Evolutionary conservation across 1,140 invertebrate species (phyloP).

Genomic region (Bombus confusus): DNA sequence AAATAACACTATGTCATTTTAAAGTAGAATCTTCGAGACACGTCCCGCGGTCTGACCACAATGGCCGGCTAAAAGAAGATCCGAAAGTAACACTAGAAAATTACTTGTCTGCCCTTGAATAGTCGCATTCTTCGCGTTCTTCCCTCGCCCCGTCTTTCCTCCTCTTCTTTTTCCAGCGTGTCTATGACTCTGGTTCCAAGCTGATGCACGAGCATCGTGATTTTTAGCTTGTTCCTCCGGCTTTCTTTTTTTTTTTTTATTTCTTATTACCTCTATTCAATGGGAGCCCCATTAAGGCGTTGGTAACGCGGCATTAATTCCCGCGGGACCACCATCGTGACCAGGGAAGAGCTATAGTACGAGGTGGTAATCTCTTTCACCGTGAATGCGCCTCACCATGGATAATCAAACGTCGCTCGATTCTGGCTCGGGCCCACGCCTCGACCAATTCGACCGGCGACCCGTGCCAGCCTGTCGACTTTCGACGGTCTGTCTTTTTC

Average conservation of each 20-base stretch:
- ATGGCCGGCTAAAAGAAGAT: slow-evolving; percentile 29
- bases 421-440: slow-evolving; percentile 56
- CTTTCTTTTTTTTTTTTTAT: neutral
- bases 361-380: slow-evolving; percentile 59
- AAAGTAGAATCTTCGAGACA: slow-evolving; percentile 45
- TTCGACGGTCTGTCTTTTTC: slow-evolving; percentile 13
- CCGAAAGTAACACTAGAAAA: slow-evolving; percentile 47
- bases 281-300: slow-evolving; percentile 65
- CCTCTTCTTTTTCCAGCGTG: neutral
- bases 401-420: slow-evolving; percentile 58
- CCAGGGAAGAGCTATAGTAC: slow-evolving; percentile 50
- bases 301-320: slow-evolving; percentile 75
- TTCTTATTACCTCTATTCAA: slow-evolving; percentile 25
- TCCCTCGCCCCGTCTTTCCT: slow-evolving; percentile 13
- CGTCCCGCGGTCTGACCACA: slow-evolving; percentile 61
- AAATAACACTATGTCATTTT: slow-evolving; percentile 69
- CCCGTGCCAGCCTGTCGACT: slow-evolving; percentile 23
- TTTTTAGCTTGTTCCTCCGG: neutral
- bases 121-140: slow-evolving; percentile 53
- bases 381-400: slow-evolving; percentile 31
- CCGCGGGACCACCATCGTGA: slow-evolving; percentile 70
- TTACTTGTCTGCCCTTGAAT: slow-evolving; percentile 56
- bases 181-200: neutral
- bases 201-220: neutral
- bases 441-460: slow-evolving; percentile 33